These are phyloP conservation scores for Drosophila helvetica DNA, from an alignment of 2,888 invertebrate species.

Conservation along the genomic window DNA sequence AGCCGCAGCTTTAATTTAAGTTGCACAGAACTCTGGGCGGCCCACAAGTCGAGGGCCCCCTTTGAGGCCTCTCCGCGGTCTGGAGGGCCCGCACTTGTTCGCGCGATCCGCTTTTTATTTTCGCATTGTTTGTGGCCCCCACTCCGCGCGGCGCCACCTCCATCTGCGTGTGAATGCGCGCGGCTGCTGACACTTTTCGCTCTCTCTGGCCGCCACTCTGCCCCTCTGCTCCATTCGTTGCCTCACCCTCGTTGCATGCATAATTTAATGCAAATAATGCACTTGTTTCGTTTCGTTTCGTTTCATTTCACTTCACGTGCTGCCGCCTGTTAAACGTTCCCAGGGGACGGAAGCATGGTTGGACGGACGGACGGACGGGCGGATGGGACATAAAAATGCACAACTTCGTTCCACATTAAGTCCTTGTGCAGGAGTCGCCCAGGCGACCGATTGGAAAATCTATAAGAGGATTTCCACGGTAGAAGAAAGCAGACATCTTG, in stretches of 20 bases:
- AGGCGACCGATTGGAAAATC: constrained; percentile 20
- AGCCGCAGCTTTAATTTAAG: constrained; percentile 67
- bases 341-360: constrained; percentile 11
- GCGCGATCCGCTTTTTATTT: constrained; percentile 71
- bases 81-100: constrained; percentile 56
- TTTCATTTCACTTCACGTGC: constrained; percentile 74
- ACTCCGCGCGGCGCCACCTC: neutral
- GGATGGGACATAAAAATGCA: constrained; percentile 53
- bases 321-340: constrained; percentile 57
- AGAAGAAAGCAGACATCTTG: neutral
- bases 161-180: constrained; percentile 67
- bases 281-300: constrained; percentile 78
- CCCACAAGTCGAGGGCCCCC: constrained; percentile 45
- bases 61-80: constrained; percentile 37
- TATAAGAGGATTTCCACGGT: constrained; percentile 24
- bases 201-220: constrained; percentile 24
- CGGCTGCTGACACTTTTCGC: constrained; percentile 74
- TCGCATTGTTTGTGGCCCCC: constrained; percentile 64
- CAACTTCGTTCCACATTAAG: constrained; percentile 71
- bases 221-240: constrained; percentile 10
- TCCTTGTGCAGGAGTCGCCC: constrained; percentile 13
- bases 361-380: neutral
- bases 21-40: constrained; percentile 65
- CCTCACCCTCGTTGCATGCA: constrained; percentile 67
- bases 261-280: constrained; percentile 80